phyloP scores from a whole-genome alignment of 2,888 invertebrate species.

The Acleris laterana region DNA sequence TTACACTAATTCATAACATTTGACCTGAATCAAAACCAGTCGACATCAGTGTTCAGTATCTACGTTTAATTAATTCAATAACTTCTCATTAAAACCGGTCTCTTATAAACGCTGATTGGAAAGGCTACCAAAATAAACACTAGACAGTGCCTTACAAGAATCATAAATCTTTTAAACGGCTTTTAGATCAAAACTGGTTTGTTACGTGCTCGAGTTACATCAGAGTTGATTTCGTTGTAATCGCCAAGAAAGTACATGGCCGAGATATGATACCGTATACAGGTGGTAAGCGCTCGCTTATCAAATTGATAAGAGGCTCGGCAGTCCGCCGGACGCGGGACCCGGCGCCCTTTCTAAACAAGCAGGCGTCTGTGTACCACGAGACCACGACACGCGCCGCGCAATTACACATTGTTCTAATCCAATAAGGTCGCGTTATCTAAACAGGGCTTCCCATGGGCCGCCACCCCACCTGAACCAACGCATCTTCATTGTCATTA shows the following conservation, averaged over 20 bases:
- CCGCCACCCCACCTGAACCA: conserved; percentile 20
- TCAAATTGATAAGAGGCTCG: not conserved
- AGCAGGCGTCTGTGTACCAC: no score
- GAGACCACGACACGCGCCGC: not conserved
- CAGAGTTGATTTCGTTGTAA: conserved; percentile 6
- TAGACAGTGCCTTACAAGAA: not conserved
- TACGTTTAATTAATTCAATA: no score
- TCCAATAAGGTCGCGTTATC: conserved; percentile 10
- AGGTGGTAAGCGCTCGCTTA: conserved; percentile 4
- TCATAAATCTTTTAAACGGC: not conserved
- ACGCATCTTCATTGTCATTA: conserved; percentile 24
- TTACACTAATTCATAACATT: no score
- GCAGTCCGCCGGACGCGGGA: no score
- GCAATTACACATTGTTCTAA: conserved; percentile 15
- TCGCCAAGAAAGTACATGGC: conserved; percentile 1
- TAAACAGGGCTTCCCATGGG: conserved; percentile 9
- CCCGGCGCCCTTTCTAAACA: no score
- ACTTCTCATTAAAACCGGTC: no score
- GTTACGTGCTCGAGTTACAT: not conserved
- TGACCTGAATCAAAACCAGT: no score
- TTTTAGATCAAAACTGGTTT: not conserved
- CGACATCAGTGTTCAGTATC: no score
- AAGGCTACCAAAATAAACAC: not conserved
- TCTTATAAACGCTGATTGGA: not conserved
- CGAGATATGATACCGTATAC: conserved; percentile 2